Conservation (phyloP, 2,888 invertebrate genomes). For the Apamea monoglypha region DNA sequence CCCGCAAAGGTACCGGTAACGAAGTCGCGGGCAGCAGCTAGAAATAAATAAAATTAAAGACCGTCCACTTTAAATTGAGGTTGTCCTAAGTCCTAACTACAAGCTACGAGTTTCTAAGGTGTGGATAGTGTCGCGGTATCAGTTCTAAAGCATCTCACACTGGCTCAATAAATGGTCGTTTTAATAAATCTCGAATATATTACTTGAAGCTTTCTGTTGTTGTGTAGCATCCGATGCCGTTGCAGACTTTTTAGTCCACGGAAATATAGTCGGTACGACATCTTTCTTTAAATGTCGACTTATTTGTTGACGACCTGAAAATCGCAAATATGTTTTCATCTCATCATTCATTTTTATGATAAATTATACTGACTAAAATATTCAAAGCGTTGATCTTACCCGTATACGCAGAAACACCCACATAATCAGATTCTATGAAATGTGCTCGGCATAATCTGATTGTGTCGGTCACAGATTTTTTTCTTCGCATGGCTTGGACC, state of each 20-base stretch:
- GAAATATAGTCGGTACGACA: constrained; percentile 47
- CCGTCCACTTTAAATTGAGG: not conserved
- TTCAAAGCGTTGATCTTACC: not conserved
- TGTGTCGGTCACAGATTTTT: constrained; percentile 23
- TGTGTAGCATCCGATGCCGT: not conserved
- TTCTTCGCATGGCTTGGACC: constrained; percentile 40
- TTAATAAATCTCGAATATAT: not conserved
- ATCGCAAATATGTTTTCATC: not conserved
- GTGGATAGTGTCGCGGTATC: not conserved
- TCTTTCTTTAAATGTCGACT: constrained; percentile 46
- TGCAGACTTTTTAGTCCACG: constrained; percentile 33
- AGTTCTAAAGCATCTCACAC: not conserved
- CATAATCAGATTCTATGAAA: constrained; percentile 29
- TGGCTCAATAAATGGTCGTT: not conserved
- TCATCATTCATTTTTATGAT: not conserved
- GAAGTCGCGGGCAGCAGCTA: not conserved
- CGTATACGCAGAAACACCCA: constrained; percentile 26
- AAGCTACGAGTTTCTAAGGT: not conserved
- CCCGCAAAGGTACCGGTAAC: not conserved
- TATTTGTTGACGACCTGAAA: constrained; percentile 25
- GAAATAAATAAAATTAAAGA: not conserved
- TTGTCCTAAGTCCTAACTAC: not conserved
- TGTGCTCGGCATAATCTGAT: constrained; percentile 34
- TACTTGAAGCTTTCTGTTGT: constrained; percentile 14
- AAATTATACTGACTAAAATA: not conserved